phyloP scores from a whole-genome alignment of 2,113 vertebrate species.

The human region GRCh38 chr13:57952501-57953000 shows the following conservation, averaged over 20 bases:
- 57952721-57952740: not conserved
- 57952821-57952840: not conserved
- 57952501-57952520: too few species aligned
- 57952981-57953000: not conserved
- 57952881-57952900: not conserved
- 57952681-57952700: not conserved
- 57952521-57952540: too few species aligned
- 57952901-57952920: not conserved
- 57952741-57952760: not conserved
- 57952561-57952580: too few species aligned
- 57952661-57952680: not conserved
- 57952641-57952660: not conserved
- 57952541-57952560: too few species aligned
- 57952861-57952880: not conserved
- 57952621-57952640: too few species aligned
- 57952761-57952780: not conserved
- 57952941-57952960: not conserved
- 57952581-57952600: too few species aligned
- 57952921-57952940: not conserved
- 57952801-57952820: not conserved
- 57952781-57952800: not conserved
- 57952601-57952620: too few species aligned
- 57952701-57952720: not conserved
- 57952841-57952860: not conserved
- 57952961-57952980: not conserved